Evolutionary conservation across 2,113 vertebrate genomes (phyloP), one percentile per base, ranked within the genome.

Genomic region (Neopipo cinnamomea): DNA sequence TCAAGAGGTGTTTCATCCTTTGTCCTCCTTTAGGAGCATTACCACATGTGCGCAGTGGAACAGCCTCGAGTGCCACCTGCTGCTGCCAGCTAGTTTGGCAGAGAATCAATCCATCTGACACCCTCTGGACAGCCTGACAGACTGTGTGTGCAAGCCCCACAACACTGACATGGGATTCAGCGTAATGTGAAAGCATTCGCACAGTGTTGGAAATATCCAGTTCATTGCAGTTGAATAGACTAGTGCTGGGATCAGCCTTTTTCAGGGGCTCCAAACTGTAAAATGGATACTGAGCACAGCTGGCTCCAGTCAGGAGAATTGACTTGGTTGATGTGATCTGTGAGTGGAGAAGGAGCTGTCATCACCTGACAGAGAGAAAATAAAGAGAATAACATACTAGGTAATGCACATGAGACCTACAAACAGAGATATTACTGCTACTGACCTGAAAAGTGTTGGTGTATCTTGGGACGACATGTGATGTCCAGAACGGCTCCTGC

Each of bases 31-130:
- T 49, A 4, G 9, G 14, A 65, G 31, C 0, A 0, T 21, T 58
- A 58, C 53, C 31, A 12, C 4, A 0, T 2, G 9, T 33, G 28
- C 0, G 0, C 0, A 2, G 37, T 33, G 49, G 16, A 23, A 37
- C 11, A 71, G 56, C 55, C 44, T 72, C 1, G 2, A 42, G 47
- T 72, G 63, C 49, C 52, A 47, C 55, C 63, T 72, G 37, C 41
- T 39, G 72, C 68, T 77, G 20, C 31, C 13, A 35, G 53, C 50
- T 66, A 47, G 9, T 37, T 66, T 8, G 16, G 22, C 1, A 0
- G 30, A 30, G 53, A 47, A 53, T 67, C 74, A 37, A 42, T 68
- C 44, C 65, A 52, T 24, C 47, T 7, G n/a, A n/a, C 50, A 58
- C 15, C 14, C 14, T 83, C 49, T 59, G 61, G 55, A 37, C 11